Evolutionary conservation across 1,140 invertebrate species (phyloP).

Genomic region (Panagrolaimus sp.): DNA sequence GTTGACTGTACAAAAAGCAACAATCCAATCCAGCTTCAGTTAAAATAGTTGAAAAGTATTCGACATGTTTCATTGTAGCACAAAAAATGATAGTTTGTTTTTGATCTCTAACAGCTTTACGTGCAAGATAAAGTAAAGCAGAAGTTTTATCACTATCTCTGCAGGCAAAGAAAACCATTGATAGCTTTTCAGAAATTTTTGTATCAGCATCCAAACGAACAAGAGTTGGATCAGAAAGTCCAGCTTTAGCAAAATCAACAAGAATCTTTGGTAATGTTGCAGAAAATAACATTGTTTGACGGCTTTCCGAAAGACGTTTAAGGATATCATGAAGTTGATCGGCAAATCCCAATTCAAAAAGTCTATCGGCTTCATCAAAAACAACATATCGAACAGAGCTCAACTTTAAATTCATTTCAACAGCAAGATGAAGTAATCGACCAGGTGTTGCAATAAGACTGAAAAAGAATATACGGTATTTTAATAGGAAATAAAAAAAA

Average conservation of each 20-base stretch:
- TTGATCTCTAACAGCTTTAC: conserved; percentile 67
- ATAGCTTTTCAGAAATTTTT: conserved; percentile 78
- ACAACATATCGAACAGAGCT: conserved; percentile 82
- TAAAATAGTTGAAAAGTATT: conserved; percentile 75
- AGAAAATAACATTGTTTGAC: conserved; percentile 92
- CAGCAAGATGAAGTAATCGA: conserved; percentile 85
- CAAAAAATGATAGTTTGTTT: conserved; percentile 79
- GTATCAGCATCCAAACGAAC: conserved; percentile 75
- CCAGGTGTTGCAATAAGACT: conserved; percentile 91
- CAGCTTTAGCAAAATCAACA: conserved; percentile 93
- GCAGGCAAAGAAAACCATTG: conserved; percentile 71
- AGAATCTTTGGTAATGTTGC: conserved; percentile 92
- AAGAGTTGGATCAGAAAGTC: conserved; percentile 78
- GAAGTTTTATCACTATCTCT: conserved; percentile 81
- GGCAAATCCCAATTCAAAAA: conserved; percentile 58
- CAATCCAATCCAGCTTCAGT: conserved; percentile 73
- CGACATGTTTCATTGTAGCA: conserved; percentile 95
- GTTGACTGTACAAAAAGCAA: conserved; percentile 85
- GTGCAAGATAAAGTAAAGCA: conserved; percentile 75
- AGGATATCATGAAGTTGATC: conserved; percentile 71
- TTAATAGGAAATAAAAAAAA: conserved; percentile 18
- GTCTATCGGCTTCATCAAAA: conserved; percentile 91
- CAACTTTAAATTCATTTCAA: conserved; percentile 90
- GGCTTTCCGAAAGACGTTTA: conserved; percentile 74
- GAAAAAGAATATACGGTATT: conserved; percentile 33